Evolutionary conservation across 2,797 vertebrate genomes (phyloP).

Genomic region (Gymnopithys bicolor): DNA sequence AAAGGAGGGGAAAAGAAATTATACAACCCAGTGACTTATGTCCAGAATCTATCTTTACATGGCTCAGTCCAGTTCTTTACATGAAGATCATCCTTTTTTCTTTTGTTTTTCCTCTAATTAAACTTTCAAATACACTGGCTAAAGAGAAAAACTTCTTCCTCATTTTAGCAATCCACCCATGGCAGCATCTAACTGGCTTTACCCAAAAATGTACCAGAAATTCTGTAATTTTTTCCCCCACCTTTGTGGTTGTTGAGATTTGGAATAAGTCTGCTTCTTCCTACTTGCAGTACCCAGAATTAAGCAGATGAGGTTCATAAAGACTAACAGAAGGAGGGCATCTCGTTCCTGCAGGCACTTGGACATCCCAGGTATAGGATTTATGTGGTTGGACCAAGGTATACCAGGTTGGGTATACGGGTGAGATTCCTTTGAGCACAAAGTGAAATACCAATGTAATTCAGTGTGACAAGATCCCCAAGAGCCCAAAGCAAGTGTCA

Average conservation of each 20-base stretch:
- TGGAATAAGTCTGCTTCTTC: background rate
- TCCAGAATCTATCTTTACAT: background rate
- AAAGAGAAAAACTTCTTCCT: background rate
- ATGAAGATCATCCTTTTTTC: background rate
- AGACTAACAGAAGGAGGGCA: background rate
- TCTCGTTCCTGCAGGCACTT: background rate
- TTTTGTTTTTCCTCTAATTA: background rate
- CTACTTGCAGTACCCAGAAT: background rate
- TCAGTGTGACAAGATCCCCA: background rate
- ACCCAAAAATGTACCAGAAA: background rate
- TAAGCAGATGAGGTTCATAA: background rate
- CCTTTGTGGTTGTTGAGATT: background rate
- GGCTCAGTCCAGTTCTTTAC: background rate
- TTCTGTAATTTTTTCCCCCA: background rate
- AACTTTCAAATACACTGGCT: background rate
- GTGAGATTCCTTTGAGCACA: background rate
- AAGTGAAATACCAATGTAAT: background rate
- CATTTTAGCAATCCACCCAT: background rate
- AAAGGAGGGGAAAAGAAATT: background rate
- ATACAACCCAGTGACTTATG: background rate
- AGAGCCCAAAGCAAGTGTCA: background rate
- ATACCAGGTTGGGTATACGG: background rate
- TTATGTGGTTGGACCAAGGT: background rate
- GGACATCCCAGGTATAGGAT: background rate
- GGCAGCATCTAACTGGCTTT: background rate